Base-by-base conservation (phyloP, 1,140 invertebrate species). In the Drosophila pandora region DNA sequence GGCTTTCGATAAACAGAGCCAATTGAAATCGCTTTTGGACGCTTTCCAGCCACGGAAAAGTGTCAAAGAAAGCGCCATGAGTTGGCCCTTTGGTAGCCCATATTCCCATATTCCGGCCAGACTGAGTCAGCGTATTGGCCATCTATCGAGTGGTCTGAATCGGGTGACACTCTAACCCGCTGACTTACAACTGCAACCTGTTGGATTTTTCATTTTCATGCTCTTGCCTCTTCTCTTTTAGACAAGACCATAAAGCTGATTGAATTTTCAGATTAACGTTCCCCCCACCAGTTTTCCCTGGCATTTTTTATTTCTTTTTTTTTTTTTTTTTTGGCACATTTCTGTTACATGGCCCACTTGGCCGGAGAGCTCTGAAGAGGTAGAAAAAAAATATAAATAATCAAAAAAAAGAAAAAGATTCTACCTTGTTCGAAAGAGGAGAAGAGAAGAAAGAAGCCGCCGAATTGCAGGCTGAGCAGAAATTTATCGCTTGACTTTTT, bases 271-370 rank as follows among this genome's bases (percentile, higher is more conserved):
- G 79, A 82, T 83, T 83, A 83, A 75, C 22, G 41, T 61, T 69
- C 59, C 69, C 30, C 63, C 60, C 60, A 34, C 30, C 63, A 41
- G 48, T 69, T 69, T 70, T 39, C 32, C 67, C 34, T n/a, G 8
- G 9, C 53, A 52, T 65, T 76, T 64, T 63, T 37, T 39, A 9
- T 60, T 55, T 52, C 23, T 55, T 34, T 59, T 21, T 63, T 71
- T 68, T 79, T 82, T 68, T 79, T 82, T 28, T 28, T 28, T 28
- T 28, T 79, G 70, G 75, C 79, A 75, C 75, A 79, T 83, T 82
- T 79, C 69, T 53, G 63, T 56, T 79, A 71, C 64, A 65, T 83
- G 81, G 78, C 78, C 81, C 82, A 85, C 78, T 82, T 87, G 79
- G 39, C 25, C 8, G 43, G 50, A 48, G 32, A 55, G 13, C 41